phyloP scores from a whole-genome alignment of 2,888 invertebrate species.

The Fragum fragum region DNA sequence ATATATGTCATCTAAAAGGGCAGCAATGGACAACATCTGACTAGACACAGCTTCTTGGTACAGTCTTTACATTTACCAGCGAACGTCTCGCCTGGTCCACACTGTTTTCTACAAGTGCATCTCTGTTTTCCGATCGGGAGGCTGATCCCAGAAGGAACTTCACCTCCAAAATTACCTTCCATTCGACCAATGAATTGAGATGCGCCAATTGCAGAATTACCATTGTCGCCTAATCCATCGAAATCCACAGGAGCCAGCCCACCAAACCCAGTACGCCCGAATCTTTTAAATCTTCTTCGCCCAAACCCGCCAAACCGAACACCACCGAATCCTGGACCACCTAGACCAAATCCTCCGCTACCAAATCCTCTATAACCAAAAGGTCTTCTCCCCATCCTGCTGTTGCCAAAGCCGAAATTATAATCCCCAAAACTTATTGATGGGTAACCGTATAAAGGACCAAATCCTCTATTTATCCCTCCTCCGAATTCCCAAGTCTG shows the following conservation, averaged over 20 bases:
- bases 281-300: neutral
- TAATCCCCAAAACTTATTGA: neutral
- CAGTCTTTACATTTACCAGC: neutral
- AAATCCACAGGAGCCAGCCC: neutral
- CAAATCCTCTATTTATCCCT: neutral
- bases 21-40: neutral
- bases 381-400: neutral
- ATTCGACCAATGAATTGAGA: neutral
- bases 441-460: neutral
- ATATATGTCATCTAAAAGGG: neutral
- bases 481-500: neutral
- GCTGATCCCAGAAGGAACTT: no score
- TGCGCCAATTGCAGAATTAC: neutral
- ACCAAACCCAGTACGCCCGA: neutral
- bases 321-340: neutral
- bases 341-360: neutral
- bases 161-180: neutral
- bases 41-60: conserved; percentile 3
- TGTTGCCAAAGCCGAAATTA: neutral
- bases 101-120: neutral
- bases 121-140: neutral
- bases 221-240: neutral
- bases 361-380: neutral
- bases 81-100: neutral
- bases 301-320: neutral